Percentiles rank a stretch among this genome's conserved stretches.
These are phyloP conservation scores for Dolichomitus sp. DNA, from an alignment of 2,888 invertebrate genomes.

Conservation along the genomic window DNA sequence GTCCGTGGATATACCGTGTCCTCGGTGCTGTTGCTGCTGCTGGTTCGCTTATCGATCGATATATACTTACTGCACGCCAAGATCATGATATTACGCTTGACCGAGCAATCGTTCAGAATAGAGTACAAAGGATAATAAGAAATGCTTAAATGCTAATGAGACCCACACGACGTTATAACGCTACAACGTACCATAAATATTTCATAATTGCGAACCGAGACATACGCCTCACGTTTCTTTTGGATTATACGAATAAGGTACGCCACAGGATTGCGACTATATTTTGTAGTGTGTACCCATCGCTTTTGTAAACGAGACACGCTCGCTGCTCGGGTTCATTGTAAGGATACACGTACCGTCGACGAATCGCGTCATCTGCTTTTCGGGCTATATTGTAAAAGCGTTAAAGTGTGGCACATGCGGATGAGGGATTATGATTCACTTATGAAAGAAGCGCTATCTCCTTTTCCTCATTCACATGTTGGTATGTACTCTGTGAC, in stretches of 20 bases:
- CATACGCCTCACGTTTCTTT: slow-evolving; percentile 40
- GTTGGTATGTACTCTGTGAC: slow-evolving; percentile 50
- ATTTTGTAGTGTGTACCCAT: slow-evolving; percentile 18
- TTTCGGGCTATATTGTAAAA: slow-evolving; percentile 53
- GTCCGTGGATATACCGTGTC: slow-evolving; percentile 26
- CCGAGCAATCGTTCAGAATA: slow-evolving; percentile 55
- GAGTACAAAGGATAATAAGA: slow-evolving; percentile 50
- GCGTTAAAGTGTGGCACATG: slow-evolving; percentile 54
- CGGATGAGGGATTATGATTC: slow-evolving; percentile 66
- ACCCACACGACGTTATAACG: slow-evolving; percentile 54
- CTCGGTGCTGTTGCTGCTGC: slow-evolving; percentile 36
- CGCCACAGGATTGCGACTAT: neutral
- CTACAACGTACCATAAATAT: slow-evolving; percentile 50
- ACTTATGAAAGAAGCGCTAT: slow-evolving; percentile 40
- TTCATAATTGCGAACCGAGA: slow-evolving; percentile 55
- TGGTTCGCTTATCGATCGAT: slow-evolving; percentile 59
- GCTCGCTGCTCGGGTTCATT: slow-evolving; percentile 41
- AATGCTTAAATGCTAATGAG: slow-evolving; percentile 67
- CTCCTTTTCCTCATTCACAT: slow-evolving; percentile 46
- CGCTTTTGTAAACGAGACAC: slow-evolving; percentile 60
- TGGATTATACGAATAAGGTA: slow-evolving; percentile 45
- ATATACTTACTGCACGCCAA: slow-evolving; percentile 35
- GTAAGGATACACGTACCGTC: slow-evolving; percentile 17
- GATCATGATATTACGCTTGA: slow-evolving; percentile 63
- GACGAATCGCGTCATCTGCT: slow-evolving; percentile 60